Evolutionary conservation across 2,888 invertebrate genomes (phyloP).

Genomic region (Mesodorylaimus sp.): DNA sequence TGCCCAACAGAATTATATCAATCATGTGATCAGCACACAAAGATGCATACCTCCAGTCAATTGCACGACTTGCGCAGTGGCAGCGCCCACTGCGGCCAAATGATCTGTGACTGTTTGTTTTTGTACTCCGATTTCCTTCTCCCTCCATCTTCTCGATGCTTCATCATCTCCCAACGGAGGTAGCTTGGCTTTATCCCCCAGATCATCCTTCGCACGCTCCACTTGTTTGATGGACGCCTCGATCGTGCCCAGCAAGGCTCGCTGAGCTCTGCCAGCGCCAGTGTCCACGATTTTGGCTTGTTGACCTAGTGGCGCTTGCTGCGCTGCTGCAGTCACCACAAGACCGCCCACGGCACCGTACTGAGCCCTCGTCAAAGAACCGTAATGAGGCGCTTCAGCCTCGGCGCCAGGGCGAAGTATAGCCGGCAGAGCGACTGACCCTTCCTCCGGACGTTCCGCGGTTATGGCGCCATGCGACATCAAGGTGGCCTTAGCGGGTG

Average conservation of each 20-base stretch:
- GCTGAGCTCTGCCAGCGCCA: conserved; percentile 57
- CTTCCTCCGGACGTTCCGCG: conserved; percentile 53
- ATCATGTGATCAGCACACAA: not conserved
- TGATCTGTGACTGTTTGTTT: conserved; percentile 90
- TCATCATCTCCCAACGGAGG: conserved; percentile 38
- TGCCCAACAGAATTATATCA: too few relatives aligned
- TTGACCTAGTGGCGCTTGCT: conserved; percentile 41
- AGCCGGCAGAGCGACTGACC: conserved; percentile 80
- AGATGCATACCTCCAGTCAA: conserved; percentile 49
- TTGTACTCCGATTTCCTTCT: conserved; percentile 75
- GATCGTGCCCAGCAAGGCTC: conserved; percentile 75
- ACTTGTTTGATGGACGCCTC: conserved; percentile 71
- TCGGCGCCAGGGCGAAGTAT: conserved; percentile 68
- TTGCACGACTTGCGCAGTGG: conserved; percentile 88
- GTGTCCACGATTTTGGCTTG: conserved; percentile 67
- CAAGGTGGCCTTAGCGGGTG: conserved; percentile 48
- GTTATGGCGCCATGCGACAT: conserved; percentile 26
- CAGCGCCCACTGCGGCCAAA: conserved; percentile 96
- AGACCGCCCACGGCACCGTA: conserved; percentile 49
- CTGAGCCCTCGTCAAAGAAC: conserved; percentile 71
- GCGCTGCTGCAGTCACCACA: conserved; percentile 7
- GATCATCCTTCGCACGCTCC: conserved; percentile 59
- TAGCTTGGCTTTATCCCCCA: conserved; percentile 43
- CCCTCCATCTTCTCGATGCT: conserved; percentile 73
- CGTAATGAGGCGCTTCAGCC: conserved; percentile 63